Evolutionary conservation across 2,888 invertebrate species (phyloP), one percentile per base, ranked within the genome.

Genomic region (Hermodice carunculata): DNA sequence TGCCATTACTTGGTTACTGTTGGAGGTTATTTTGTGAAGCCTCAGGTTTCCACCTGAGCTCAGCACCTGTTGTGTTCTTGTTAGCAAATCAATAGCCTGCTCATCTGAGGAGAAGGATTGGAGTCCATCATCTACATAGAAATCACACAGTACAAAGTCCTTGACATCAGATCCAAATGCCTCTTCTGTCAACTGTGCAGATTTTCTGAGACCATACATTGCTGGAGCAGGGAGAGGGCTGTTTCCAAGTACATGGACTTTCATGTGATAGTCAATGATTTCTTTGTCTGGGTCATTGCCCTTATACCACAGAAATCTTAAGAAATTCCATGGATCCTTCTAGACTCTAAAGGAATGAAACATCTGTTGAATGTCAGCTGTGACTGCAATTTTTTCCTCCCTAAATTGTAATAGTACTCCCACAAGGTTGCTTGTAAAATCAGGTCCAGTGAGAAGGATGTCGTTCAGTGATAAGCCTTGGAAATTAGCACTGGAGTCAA

Each of bases 141-240:
- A 37, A 8, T 37, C 11, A 14, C 37, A 14, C 11, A 14, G 8
- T 14, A 37, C 37, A 37, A 37, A 37, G 37, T 37, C 37, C 37
- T 37, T 37, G 4, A 67, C 65, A 31, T 73, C 65, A 4, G 14
- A 14, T n/a, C 64, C 67, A 37, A 49, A 64, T 3, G n/a, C 32
- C 1, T 11, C 2, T 22, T 37, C 59, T 22, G 40, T 49, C 4
- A 17, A 19, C 22, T 62, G 26, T 5, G 56, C 72, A 24, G 65
- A 46, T 42, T 49, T 61, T 70, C 75, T 74, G 37, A 73, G 75
- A 2, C 67, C 70, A 37, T 66, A 68, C 0, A 64, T 71, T 6
- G 70, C 74, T 11, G 73, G 62, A 61, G 74, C 76, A 26, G 76
- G 69, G 5, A 61, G 49, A 17, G 72, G 42, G 49, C 77, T 77